These are phyloP conservation scores for Gymnoscopelus microlampas DNA, from an alignment of 2,797 vertebrate genomes.

Conservation along the genomic window DNA sequence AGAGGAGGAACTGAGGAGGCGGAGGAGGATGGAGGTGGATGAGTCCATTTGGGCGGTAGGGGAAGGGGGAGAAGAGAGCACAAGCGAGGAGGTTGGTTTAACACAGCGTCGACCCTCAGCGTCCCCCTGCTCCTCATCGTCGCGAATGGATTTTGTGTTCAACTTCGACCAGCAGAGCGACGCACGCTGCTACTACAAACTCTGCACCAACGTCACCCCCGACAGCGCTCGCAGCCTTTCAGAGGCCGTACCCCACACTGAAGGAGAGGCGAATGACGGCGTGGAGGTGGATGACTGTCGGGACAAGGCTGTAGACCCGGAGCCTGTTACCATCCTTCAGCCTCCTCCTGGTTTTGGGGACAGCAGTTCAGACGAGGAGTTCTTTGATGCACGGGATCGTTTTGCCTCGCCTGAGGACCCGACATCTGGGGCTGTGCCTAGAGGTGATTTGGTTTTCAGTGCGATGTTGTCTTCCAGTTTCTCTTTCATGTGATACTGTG, in stretches of 20 bases:
- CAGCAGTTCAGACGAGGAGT: slow-evolving; percentile 96
- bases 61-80: slow-evolving; percentile 30
- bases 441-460: slow-evolving; percentile 65
- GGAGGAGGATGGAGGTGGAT: slow-evolving; percentile 41
- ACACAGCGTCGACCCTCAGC: slow-evolving; percentile 17
- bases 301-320: slow-evolving; percentile 14
- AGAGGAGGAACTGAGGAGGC: slow-evolving; percentile 60
- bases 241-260: slow-evolving; percentile 3
- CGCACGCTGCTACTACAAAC: slow-evolving; percentile 83
- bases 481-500: background rate
- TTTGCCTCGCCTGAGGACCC: slow-evolving; percentile 83
- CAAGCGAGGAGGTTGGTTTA: slow-evolving; percentile 20
- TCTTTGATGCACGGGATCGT: slow-evolving; percentile 91
- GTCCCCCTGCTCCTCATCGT: slow-evolving; percentile 41
- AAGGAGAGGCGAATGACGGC: slow-evolving; percentile 28
- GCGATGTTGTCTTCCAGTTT: background rate
- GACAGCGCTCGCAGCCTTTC: slow-evolving; percentile 78
- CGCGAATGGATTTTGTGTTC: slow-evolving; percentile 73
- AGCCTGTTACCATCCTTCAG: slow-evolving; percentile 74
- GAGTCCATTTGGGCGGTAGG: slow-evolving; percentile 28
- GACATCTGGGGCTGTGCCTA: slow-evolving; percentile 66
- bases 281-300: slow-evolving; percentile 29
- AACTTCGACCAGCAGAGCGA: slow-evolving; percentile 80
- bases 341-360: slow-evolving; percentile 89
- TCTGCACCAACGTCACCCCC: slow-evolving; percentile 87